These are phyloP conservation scores for Epiperipatus broadwayi DNA, from an alignment of 2,888 invertebrate species.

Conservation along the genomic window DNA sequence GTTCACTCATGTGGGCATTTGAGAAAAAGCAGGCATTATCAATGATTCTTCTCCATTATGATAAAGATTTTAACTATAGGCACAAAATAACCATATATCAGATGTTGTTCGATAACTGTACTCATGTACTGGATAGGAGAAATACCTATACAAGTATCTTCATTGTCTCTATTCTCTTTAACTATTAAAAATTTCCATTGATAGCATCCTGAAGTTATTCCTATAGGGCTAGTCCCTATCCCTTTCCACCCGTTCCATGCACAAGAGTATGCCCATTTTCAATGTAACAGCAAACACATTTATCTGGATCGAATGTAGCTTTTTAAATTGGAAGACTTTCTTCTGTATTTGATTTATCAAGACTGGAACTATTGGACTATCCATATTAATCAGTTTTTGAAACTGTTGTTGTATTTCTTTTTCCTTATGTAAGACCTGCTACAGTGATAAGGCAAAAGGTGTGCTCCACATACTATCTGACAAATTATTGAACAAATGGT, in stretches of 20 bases:
- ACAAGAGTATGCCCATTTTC: conserved; percentile 38
- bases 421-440: conserved; percentile 20
- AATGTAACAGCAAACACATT: conserved; percentile 38
- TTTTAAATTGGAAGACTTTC: conserved; percentile 32
- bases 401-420: conserved; percentile 20
- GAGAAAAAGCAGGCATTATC: conserved; percentile 39
- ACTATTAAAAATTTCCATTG: conserved; percentile 36
- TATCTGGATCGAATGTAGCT: conserved; percentile 39
- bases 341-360: conserved; percentile 19
- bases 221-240: conserved; percentile 39
- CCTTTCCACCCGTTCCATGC: conserved; percentile 40
- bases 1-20: too few species aligned
- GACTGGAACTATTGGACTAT: background rate
- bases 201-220: conserved; percentile 38
- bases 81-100: conserved; percentile 42
- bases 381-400: conserved; percentile 3
- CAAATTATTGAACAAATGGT: conserved; percentile 35
- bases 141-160: conserved; percentile 44
- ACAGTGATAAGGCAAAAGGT: conserved; percentile 25
- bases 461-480: conserved; percentile 37
- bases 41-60: conserved; percentile 40
- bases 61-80: conserved; percentile 40
- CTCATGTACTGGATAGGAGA: conserved; percentile 39
- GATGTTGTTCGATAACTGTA: conserved; percentile 40
- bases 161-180: conserved; percentile 43